These are phyloP conservation scores for Drosophila jambulina DNA, from an alignment of 1,140 invertebrate genomes.

Conservation along the genomic window DNA sequence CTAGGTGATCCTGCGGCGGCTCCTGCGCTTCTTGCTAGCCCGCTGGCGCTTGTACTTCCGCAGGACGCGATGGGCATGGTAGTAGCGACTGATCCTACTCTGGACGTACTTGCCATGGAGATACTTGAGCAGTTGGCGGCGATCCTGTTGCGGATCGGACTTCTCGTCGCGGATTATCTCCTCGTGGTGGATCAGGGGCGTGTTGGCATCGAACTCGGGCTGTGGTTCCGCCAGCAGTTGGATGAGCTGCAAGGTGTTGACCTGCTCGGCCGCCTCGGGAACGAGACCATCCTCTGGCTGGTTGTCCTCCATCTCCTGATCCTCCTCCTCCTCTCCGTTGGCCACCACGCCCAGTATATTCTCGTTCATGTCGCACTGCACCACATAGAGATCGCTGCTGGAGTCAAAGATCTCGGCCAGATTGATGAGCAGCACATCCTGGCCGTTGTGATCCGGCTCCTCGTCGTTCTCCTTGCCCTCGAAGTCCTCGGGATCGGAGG, in stretches of 20 bases:
- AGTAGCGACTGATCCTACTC: constrained; percentile 56
- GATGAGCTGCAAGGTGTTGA: constrained; percentile 63
- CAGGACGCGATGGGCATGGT: constrained; percentile 73
- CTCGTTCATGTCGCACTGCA: constrained; percentile 84
- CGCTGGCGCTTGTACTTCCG: constrained; percentile 66
- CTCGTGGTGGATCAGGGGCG: constrained; percentile 12
- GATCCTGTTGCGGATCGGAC: constrained; percentile 27
- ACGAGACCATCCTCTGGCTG: background rate
- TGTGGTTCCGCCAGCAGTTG: constrained; percentile 63
- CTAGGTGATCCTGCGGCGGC: constrained; percentile 8
- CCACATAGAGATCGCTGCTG: constrained; percentile 78
- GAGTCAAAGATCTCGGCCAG: constrained; percentile 81
- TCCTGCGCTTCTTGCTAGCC: background rate
- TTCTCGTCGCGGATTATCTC: constrained; percentile 60
- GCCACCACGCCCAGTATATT: constrained; percentile 70
- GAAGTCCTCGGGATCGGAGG: constrained; percentile 68
- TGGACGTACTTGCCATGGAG: constrained; percentile 80
- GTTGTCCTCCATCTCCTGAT: background rate
- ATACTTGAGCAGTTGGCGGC: constrained; percentile 72
- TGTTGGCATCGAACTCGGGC: constrained; percentile 23
- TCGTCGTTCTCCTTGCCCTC: constrained; percentile 43
- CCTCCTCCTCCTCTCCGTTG: constrained; percentile 26
- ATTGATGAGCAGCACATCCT: constrained; percentile 76
- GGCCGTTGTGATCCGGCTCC: constrained; percentile 28
- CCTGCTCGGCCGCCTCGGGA: constrained; percentile 21